phyloP scores from a whole-genome alignment of 1,140 invertebrate genomes.

The Drosophila eugracilis region DNA sequence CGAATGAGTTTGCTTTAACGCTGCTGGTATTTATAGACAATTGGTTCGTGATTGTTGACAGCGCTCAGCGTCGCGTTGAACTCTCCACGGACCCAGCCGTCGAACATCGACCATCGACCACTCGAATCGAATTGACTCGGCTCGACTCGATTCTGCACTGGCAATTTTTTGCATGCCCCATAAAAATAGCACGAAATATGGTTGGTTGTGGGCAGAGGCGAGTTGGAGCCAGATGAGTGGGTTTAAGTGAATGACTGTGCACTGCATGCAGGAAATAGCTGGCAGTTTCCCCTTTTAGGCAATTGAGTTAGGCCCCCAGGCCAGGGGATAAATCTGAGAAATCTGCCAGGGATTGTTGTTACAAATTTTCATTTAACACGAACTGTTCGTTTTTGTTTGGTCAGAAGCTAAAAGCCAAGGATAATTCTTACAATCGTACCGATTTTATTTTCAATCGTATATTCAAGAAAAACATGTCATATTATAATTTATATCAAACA shows the following conservation, averaged over 20 bases:
- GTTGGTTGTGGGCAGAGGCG: slow-evolving; percentile 19
- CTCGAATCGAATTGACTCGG: slow-evolving; percentile 30
- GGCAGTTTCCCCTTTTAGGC: slow-evolving; percentile 52
- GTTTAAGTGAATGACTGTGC: slow-evolving; percentile 36
- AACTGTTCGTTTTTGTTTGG: neutral
- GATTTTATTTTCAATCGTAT: too few species aligned
- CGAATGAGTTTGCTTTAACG: slow-evolving; percentile 73
- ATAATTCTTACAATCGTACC: too few species aligned
- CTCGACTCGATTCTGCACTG: slow-evolving; percentile 43
- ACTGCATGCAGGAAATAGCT: slow-evolving; percentile 67
- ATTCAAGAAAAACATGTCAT: neutral
- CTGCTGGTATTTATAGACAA: slow-evolving; percentile 83
- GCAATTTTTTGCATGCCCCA: slow-evolving; percentile 73
- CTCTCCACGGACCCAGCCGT: slow-evolving; percentile 45
- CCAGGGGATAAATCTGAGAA: slow-evolving; percentile 31
- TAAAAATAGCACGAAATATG: slow-evolving; percentile 76
- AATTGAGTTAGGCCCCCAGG: slow-evolving; percentile 65
- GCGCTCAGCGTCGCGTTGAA: slow-evolving; percentile 59
- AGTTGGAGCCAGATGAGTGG: slow-evolving; percentile 3
- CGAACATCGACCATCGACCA: slow-evolving; percentile 3
- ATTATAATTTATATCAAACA: too few species aligned
- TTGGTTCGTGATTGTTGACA: slow-evolving; percentile 83
- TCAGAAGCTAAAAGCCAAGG: neutral
- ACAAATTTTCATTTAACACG: slow-evolving; percentile 2
- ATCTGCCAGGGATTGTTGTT: slow-evolving; percentile 35